phyloP scores from a whole-genome alignment of 2,797 vertebrate species.

The Thalassophryne amazonica region DNA sequence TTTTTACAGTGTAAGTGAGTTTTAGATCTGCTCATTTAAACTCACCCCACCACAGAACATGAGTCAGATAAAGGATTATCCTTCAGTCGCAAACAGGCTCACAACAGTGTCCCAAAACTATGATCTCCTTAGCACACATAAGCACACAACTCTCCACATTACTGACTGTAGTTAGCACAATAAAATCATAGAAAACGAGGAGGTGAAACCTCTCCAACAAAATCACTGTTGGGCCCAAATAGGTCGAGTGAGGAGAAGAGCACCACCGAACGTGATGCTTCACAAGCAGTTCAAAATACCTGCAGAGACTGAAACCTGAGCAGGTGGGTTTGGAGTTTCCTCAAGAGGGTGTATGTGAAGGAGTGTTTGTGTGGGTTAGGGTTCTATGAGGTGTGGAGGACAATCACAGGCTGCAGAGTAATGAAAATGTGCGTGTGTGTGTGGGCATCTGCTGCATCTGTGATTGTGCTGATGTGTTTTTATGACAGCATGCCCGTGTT shows the following conservation, averaged over 20 bases:
- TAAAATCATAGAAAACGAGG: slow-evolving; percentile 16
- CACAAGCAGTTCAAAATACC: slow-evolving; percentile 60
- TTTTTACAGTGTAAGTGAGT: background rate
- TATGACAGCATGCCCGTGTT: background rate
- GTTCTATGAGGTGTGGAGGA: slow-evolving; percentile 42
- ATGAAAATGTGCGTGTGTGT: slow-evolving; percentile 20
- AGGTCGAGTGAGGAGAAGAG: slow-evolving; percentile 47
- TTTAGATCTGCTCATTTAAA: background rate
- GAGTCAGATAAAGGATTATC: background rate
- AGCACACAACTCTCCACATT: background rate
- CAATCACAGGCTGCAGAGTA: slow-evolving; percentile 36
- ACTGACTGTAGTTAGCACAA: slow-evolving; percentile 2
- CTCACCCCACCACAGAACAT: background rate
- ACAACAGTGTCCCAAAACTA: slow-evolving; percentile 7
- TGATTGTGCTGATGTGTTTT: slow-evolving; percentile 28
- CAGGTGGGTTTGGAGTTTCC: slow-evolving; percentile 37
- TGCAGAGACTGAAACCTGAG: slow-evolving; percentile 49
- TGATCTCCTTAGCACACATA: background rate
- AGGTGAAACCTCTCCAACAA: slow-evolving; percentile 37
- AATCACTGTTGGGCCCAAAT: slow-evolving; percentile 72
- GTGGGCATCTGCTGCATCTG: slow-evolving; percentile 31
- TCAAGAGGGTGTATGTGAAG: slow-evolving; percentile 25
- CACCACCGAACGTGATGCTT: slow-evolving; percentile 27
- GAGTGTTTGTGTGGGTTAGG: slow-evolving; percentile 25
- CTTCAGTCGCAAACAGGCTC: background rate